Base-by-base conservation (phyloP, 1,140 invertebrate genomes). In the Doryteuthis pealeii region DNA sequence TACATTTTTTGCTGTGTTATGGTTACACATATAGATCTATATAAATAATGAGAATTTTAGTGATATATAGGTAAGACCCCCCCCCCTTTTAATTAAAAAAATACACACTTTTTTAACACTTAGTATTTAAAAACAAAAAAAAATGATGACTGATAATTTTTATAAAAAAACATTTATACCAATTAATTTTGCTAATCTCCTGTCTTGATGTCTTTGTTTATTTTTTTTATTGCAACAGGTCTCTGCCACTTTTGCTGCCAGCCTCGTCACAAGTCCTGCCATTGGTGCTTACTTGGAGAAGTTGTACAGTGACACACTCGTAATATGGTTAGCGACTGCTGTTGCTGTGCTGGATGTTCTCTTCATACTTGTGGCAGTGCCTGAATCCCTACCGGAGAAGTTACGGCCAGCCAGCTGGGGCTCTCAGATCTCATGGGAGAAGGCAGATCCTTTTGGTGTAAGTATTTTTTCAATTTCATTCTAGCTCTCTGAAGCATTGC, bases 221-320 rank as follows among this genome's bases (percentile, higher is more conserved):
- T 30, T 58, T 18, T 28, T 58, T 58, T 58, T 30, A 71, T 30
- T 73, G 49, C 77, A 81, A 45, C 75, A 93, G 91, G 93, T 94
- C 15, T 98, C 96, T 22, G 98, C 97, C 14, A 99, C 98, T 73
- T 99, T 99, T 91, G 98, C 98, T 14, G 98, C 98, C 71, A 98
- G 96, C 77, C 82, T 99, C 91, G 96, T 96, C 18, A 98, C 98
- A 78, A 98, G 96, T 78, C 98, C 98, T 28, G 96, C 97, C 14
- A 89, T 99, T 62, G 98, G 98, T 72, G 95, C 96, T 74, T 98
- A 97, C 85, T 90, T 98, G 49, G 95, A 94, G 90, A 92, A 93
- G 81, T 89, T 91, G 71, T 99, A 97, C 88, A 94, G 94, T 77
- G 94, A 97, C 84, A 95, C 94, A 85, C 90, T 98, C 73, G 97